These are phyloP conservation scores for Endomychus coccineus DNA, from an alignment of 2,888 invertebrate genomes.

Conservation along the genomic window DNA sequence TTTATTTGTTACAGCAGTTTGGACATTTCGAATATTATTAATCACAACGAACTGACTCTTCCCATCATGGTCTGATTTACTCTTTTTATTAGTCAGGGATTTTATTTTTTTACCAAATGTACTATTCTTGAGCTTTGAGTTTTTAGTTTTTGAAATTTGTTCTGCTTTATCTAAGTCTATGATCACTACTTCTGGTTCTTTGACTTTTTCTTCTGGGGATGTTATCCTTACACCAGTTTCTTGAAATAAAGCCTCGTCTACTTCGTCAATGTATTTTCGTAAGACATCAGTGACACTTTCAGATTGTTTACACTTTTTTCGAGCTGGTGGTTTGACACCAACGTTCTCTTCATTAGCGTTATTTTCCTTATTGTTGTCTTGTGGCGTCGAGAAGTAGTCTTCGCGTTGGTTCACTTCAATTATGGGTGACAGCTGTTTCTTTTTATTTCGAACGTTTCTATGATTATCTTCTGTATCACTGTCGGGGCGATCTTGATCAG, in stretches of 20 bases:
- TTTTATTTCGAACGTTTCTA: constrained; percentile 47
- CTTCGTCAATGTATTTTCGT: constrained; percentile 38
- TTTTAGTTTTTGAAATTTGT: constrained; percentile 32
- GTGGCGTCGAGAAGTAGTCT: constrained; percentile 50
- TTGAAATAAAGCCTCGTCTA: constrained; percentile 35
- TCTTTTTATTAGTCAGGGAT: constrained; percentile 23
- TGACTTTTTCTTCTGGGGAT: constrained; percentile 20
- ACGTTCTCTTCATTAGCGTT: constrained; percentile 21
- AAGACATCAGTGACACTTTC: constrained; percentile 37
- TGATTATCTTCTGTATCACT: constrained; percentile 24
- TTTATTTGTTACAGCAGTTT: constrained; percentile 27
- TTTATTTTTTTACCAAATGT: constrained; percentile 32
- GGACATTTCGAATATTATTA: constrained; percentile 16
- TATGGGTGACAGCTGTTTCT: constrained; percentile 69
- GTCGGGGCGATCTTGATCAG: constrained; percentile 4
- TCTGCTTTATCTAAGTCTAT: constrained; percentile 42
- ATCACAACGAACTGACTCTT: neutral
- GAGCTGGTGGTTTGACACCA: constrained; percentile 15
- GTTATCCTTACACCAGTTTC: constrained; percentile 33
- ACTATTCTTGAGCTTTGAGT: constrained; percentile 27
- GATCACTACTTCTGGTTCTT: constrained; percentile 35
- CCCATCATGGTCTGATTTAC: constrained; percentile 29
- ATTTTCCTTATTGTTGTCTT: constrained; percentile 27
- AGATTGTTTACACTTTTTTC: constrained; percentile 22
- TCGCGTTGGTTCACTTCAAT: constrained; percentile 68